Percentiles rank a stretch among this genome's conserved stretches.
phyloP scores from a whole-genome alignment of 2,888 invertebrate species.

The Bursaphelenchus okinawaensis region DNA sequence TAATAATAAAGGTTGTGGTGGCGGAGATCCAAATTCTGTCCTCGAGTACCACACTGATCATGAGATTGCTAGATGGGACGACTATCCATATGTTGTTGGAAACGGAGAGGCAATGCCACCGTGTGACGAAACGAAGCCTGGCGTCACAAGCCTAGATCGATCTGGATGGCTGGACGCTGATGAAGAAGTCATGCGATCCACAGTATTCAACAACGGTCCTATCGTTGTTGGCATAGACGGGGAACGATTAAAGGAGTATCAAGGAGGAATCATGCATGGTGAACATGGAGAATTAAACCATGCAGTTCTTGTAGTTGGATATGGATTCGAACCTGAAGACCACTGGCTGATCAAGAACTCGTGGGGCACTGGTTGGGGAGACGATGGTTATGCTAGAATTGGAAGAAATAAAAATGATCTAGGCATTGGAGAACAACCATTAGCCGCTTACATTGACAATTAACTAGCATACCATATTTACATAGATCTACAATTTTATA shows the following conservation, averaged over 20 bases:
- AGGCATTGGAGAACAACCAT: background rate
- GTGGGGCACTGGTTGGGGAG: background rate
- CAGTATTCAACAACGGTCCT: background rate
- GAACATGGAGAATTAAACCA: background rate
- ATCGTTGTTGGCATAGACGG: background rate
- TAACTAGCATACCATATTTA: too few species aligned
- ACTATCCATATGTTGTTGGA: background rate
- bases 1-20: background rate
- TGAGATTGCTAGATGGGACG: background rate
- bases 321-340: background rate
- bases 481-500: too few species aligned
- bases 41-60: background rate
- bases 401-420: background rate
- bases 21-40: background rate
- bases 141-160: background rate
- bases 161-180: background rate
- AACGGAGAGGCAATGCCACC: background rate
- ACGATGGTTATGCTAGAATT: background rate
- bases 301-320: slow-evolving; percentile 6
- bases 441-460: background rate
- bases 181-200: background rate
- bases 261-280: background rate
- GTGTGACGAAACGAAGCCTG: background rate
- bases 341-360: background rate
- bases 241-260: background rate